Conservation (phyloP, 2,797 vertebrate species). For the Pantherophis vulpinus region DNA sequence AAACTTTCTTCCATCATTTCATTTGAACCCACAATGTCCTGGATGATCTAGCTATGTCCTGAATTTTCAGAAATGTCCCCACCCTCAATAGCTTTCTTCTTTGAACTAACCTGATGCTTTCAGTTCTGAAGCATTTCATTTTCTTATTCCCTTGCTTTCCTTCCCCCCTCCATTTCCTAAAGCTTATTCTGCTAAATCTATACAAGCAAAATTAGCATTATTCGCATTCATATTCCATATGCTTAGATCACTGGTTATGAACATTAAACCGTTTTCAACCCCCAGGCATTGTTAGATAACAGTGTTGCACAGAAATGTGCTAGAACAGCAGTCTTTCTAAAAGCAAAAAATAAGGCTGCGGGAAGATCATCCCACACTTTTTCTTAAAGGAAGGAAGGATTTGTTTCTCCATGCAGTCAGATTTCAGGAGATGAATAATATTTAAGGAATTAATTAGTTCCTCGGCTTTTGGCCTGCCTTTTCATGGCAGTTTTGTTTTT, state of each 20-base stretch:
- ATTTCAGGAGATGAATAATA: neutral
- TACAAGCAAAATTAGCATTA: constrained; percentile 71
- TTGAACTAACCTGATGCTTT: constrained; percentile 16
- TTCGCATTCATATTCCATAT: constrained; percentile 72
- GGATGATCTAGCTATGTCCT: fast-evolving
- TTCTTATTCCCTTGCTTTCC: constrained; percentile 32
- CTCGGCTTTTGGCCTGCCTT: neutral
- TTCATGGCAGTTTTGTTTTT: neutral
- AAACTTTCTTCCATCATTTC: neutral
- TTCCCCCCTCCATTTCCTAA: constrained; percentile 48
- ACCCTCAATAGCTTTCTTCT: neutral
- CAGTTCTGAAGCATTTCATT: neutral
- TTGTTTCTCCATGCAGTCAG: neutral
- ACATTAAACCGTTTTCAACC: constrained; percentile 63
- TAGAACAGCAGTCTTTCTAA: constrained; percentile 26
- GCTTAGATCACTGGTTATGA: constrained; percentile 63
- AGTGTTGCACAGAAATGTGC: neutral
- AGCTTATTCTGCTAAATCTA: constrained; percentile 67
- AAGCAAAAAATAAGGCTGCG: constrained; percentile 22
- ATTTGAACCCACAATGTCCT: fast-evolving
- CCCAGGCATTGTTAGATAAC: constrained; percentile 55
- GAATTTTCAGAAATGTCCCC: neutral
- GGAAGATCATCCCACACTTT: fast-evolving
- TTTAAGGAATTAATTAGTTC: neutral
- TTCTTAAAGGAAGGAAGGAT: neutral